These are phyloP conservation scores for Coptodon rendalli DNA, from an alignment of 2,113 vertebrate species.

Conservation along the genomic window DNA sequence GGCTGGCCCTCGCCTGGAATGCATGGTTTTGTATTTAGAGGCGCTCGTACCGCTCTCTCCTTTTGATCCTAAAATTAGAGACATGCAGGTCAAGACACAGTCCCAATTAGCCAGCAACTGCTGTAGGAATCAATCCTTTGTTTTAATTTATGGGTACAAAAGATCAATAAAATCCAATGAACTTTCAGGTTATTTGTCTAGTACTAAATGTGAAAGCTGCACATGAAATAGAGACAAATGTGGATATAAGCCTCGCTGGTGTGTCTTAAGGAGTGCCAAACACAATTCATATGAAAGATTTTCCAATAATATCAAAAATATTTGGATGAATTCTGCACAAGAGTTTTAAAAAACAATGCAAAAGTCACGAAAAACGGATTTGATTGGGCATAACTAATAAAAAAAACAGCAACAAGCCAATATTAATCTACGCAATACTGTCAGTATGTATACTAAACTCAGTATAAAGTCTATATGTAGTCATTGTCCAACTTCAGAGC, in stretches of 20 bases:
- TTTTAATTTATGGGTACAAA: not conserved
- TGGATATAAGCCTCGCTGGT: not conserved
- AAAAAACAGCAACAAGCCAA: not conserved
- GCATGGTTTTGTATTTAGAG: conserved; percentile 19
- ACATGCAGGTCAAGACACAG: conserved; percentile 2
- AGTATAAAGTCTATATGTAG: not conserved
- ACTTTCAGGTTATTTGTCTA: not conserved
- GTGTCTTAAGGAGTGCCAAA: not conserved
- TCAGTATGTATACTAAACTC: not conserved
- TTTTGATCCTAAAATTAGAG: conserved; percentile 17
- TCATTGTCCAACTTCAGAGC: not conserved
- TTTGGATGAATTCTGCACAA: not conserved
- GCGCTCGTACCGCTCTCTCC: not conserved
- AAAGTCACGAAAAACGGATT: not conserved
- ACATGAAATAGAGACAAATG: not conserved
- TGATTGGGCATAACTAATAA: not conserved
- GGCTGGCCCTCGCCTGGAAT: conserved; percentile 13
- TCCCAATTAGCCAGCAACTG: not conserved
- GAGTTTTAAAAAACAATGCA: not conserved
- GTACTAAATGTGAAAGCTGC: not conserved
- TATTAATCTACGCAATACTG: not conserved
- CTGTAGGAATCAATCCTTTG: not conserved
- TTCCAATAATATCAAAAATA: not conserved
- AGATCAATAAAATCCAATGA: not conserved
- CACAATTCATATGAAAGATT: not conserved